Evolutionary conservation across 1,140 invertebrate species (phyloP), one percentile per base, ranked within the genome.

Genomic region (Hestina assimilis): DNA sequence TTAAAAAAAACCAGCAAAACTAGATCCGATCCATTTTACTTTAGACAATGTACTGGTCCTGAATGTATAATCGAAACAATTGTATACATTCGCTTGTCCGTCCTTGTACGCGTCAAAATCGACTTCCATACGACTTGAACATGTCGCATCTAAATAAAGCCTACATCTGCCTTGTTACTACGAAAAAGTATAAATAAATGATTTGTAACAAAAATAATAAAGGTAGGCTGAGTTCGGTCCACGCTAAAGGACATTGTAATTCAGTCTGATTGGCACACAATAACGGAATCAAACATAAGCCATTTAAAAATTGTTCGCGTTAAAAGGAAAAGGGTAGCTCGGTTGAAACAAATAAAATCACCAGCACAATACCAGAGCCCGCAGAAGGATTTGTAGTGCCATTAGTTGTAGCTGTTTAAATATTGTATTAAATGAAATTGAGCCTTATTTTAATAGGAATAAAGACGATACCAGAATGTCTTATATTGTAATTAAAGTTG

Each of bases 191-290:
- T 72, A 84, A 84, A 76, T 72, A 81, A 79, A 86, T 76, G 71
- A 80, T 80, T 81, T 83, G 75, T 77, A 79, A 76, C 66, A 78
- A 75, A 77, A 76, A 81, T 76, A 82, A 78, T 74, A 76, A 79
- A 77, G 69, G 82, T 72, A 78, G 72, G 69, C 75, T 66, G 72
- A 74, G 80, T 82, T 84, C 85, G 82, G 79, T 60, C 62, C 67
- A 68, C 57, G 61, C 56, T 73, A 88, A 86, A 83, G 82, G 80
- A 88, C 83, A 88, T 86, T 84, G 85, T 88, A 85, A 85, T 84
- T 88, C 85, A 85, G 66, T 46, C 66, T 86, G 85, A 88, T 88
- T 88, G 85, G 85, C 85, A 88, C 79, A 88, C 85, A 88, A 88
- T 88, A 86, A 88, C 82, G 79, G 82, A 85, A 83, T 85, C 83